Percentiles rank a stretch among this genome's conserved stretches.
phyloP scores from a whole-genome alignment of 2,888 invertebrate species.

The Horisme vitalbata region DNA sequence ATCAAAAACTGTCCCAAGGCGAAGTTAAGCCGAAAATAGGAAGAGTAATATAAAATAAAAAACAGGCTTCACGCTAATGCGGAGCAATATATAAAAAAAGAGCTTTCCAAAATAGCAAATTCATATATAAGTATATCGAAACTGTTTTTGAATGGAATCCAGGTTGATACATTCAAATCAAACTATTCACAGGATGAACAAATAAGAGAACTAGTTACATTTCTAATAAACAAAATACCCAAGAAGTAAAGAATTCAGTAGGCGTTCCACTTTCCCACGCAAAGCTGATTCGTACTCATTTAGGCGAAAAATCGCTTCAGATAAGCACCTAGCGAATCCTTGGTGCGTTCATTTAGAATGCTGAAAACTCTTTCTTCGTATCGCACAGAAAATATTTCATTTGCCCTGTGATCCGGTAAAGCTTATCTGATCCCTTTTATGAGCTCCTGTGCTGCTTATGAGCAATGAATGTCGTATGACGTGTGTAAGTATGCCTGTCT shows the following conservation, averaged over 20 bases:
- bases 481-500: conserved; percentile 24
- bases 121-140: too few species aligned
- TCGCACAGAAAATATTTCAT: conserved; percentile 67
- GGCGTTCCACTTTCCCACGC: conserved; percentile 35
- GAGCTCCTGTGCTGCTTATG: conserved; percentile 59
- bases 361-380: conserved; percentile 40
- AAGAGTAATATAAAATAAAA: too few species aligned
- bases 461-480: conserved; percentile 58
- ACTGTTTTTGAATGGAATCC: too few species aligned
- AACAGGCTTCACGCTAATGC: too few species aligned
- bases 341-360: conserved; percentile 55
- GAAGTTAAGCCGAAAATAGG: too few species aligned
- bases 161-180: too few species aligned
- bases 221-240: background rate
- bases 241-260: conserved; percentile 27
- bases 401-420: conserved; percentile 61
- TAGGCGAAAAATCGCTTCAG: conserved; percentile 46
- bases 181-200: too few species aligned
- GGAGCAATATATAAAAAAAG: too few species aligned
- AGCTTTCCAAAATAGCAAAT: too few species aligned
- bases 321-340: conserved; percentile 53
- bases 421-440: conserved; percentile 68
- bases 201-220: background rate
- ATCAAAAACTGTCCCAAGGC: background rate
- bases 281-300: conserved; percentile 44